Conservation (phyloP, 1,140 invertebrate genomes). For the Triops longicaudatus region DNA sequence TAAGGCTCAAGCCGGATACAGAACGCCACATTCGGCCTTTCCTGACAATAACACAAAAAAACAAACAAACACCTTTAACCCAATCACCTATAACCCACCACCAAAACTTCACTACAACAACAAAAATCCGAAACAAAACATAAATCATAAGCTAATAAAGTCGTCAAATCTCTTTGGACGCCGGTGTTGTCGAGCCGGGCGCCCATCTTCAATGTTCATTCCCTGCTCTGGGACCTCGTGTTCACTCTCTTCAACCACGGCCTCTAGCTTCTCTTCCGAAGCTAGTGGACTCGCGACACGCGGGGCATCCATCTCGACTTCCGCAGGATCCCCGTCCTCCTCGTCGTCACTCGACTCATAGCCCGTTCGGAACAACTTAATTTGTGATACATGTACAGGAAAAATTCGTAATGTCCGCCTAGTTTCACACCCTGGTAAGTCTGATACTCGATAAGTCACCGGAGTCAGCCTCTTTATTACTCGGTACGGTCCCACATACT, state of each 20-base stretch:
- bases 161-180: neutral
- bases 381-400: slow-evolving; percentile 15
- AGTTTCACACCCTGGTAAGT: slow-evolving; percentile 1
- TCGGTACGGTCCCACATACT: slow-evolving; percentile 17
- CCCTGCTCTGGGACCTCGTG: neutral
- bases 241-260: neutral
- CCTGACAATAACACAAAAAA: neutral
- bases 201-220: neutral
- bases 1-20: too few relatives aligned
- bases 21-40: neutral
- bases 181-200: neutral
- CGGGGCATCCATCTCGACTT: too few relatives aligned
- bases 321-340: too few relatives aligned
- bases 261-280: neutral
- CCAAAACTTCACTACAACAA: too few relatives aligned
- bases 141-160: neutral
- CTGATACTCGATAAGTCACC: neutral
- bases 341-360: neutral
- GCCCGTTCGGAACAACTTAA: slow-evolving; percentile 3
- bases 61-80: too few relatives aligned
- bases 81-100: neutral
- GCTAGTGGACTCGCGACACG: too few relatives aligned
- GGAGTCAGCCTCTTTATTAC: neutral
- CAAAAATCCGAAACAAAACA: neutral
- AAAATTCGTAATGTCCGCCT: neutral